These are phyloP conservation scores for Ceramica pisi DNA, from an alignment of 2,888 invertebrate genomes.

Conservation along the genomic window DNA sequence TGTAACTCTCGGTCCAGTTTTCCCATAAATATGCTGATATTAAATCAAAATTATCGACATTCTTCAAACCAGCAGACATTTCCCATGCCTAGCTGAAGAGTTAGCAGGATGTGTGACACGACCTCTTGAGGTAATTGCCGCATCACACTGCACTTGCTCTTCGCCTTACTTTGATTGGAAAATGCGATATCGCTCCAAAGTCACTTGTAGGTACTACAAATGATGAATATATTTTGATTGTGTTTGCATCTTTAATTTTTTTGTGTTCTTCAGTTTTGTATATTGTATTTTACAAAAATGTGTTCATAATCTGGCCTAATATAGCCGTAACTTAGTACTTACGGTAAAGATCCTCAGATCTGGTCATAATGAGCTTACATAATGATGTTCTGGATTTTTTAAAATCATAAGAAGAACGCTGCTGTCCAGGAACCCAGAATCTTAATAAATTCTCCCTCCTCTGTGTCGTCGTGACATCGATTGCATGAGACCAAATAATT, in stretches of 20 bases:
- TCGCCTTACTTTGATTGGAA: constrained; percentile 69
- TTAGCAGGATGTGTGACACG: constrained; percentile 84
- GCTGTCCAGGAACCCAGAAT: no score
- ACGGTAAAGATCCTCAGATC: no score
- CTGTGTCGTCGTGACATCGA: no score
- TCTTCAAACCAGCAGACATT: constrained; percentile 1
- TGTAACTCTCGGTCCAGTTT: no score
- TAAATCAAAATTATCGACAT: constrained; percentile 50
- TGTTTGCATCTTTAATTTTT: not conserved
- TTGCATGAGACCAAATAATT: no score
- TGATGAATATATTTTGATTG: constrained; percentile 10
- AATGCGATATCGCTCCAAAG: constrained; percentile 56
- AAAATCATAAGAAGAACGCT: no score
- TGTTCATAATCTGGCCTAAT: not conserved
- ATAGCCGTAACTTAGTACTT: no score
- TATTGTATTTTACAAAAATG: no score
- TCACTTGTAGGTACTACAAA: constrained; percentile 21
- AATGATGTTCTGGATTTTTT: no score
- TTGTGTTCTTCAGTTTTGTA: no score
- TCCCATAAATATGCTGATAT: not conserved
- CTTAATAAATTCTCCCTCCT: no score
- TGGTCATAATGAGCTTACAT: no score
- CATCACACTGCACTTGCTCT: constrained; percentile 78
- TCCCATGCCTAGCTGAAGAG: constrained; percentile 76
- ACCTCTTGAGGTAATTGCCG: constrained; percentile 87